Evolutionary conservation across 2,797 vertebrate species (phyloP).

Genomic region (Poeciliopsis infans): DNA sequence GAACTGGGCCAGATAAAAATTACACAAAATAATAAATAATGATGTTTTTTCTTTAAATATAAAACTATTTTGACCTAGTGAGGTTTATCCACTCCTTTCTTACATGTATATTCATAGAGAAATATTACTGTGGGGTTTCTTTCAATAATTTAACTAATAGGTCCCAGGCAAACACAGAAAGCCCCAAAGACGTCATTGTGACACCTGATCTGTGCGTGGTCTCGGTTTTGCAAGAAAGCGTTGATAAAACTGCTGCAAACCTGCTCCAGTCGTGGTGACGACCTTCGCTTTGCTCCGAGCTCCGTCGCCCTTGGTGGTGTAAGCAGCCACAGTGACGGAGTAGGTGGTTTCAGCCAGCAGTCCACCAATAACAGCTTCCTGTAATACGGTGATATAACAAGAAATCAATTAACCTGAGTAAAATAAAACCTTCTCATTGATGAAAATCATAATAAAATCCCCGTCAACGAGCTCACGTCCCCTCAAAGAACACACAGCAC

Average conservation of each 20-base stretch:
- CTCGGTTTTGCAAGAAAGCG: conserved; percentile 1
- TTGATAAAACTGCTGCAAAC: conserved; percentile 66
- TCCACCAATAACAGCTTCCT: conserved; percentile 91
- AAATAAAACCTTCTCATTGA: conserved; percentile 11
- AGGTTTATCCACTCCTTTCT: not conserved
- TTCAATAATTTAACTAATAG: not conserved
- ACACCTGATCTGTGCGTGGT: not conserved
- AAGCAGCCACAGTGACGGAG: conserved; percentile 94
- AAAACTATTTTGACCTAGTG: not conserved
- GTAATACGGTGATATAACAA: conserved; percentile 44
- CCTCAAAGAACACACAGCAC: conserved; percentile 56
- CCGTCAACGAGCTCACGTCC: conserved; percentile 54
- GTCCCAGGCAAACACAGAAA: not conserved
- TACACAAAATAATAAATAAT: not conserved
- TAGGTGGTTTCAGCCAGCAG: conserved; percentile 95
- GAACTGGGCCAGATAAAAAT: not conserved
- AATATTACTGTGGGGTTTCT: not conserved
- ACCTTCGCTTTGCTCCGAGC: conserved; percentile 95
- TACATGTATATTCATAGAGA: not conserved
- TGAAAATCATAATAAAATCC: conserved; percentile 4
- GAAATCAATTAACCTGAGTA: conserved; percentile 8
- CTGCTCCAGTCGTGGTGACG: conserved; percentile 94
- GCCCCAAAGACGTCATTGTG: not conserved
- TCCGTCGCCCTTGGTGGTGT: conserved; percentile 97
- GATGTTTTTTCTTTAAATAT: not conserved